Evolutionary conservation across 2,888 invertebrate genomes (phyloP), one percentile per base, ranked within the genome.

Genomic region (Euzophera pinguis): DNA sequence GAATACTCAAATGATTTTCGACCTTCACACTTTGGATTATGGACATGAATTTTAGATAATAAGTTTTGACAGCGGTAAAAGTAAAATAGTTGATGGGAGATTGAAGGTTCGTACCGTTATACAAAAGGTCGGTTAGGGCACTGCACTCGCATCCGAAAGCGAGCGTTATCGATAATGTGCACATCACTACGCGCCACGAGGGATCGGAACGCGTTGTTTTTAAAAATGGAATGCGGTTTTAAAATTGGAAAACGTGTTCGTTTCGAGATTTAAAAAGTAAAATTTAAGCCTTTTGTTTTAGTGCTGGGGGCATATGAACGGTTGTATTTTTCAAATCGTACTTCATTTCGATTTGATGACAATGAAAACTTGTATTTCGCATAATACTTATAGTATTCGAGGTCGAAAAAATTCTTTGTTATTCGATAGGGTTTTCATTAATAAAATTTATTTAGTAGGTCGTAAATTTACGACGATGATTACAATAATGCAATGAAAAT

Each of bases 51-150:
- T 62, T 68, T 71, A 70, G 64, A 58, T 69, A 67, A 65, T 65
- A 57, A 59, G 56, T 41, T 59, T 62, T 66, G 65, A 71, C 66
- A 71, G 63, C 66, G 55, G 72, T 65, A 67, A 65, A 70, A 66
- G 69, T 71, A 69, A 74, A 68, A 66, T 75, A 62, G 79, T 79
- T 79, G 82, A 83, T 81, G 73, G 55, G 66, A 81, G 84, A 83
- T 82, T 83, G 84, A 84, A 82, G 78, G 74, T 62, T 71, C 67
- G 64, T 73, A 74, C 84, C 84, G 84, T 83, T 84, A 83, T 61
- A 39, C 14, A 59, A 58, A 67, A 69, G 76, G 75, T 77, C 80
- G 78, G 64, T 65, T 67, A 62, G 75, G 74, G 75, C 78, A 77
- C 69, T 78, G 78, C 74, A 77, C 77, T 79, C 74, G 71, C 64